Evolutionary conservation across 2,113 vertebrate genomes (phyloP), one percentile per base, ranked within the genome.

Genomic region (Microcebus lehilahytsara): DNA sequence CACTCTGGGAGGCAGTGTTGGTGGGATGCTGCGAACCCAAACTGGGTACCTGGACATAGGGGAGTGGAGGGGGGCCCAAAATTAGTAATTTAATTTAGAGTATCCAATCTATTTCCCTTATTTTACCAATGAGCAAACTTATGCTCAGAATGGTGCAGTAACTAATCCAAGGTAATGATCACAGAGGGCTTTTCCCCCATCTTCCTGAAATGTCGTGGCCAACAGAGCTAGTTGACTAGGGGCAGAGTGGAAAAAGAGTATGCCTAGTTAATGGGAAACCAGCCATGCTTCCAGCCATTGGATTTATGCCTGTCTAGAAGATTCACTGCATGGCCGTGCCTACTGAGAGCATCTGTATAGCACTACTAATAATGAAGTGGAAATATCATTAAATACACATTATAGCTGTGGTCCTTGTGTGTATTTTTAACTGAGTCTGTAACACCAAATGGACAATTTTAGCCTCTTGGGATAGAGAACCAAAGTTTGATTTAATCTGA

Each of bases 341-440:
- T 56, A 30, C 58, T 71, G 46, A 88, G 23, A 94, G 32, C 42
- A 62, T 74, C 60, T 71, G 46, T 19, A 85, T 27, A 90, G 14
- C 20, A 75, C 22, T 79, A 72, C 40, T 40, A 40, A 92, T 60
- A 72, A 81, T 51, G 75, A 93, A 60, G 23, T 75, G 23, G 92
- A 96, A 95, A 91, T 93, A 25, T 77, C 46, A 56, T 92, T 85
- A 89, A 89, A 53, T 64, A 32, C 32, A 51, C n/a, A 93, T 72
- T 86, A 60, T 53, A 30, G 5, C 37, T 79, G 27, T 91, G 25
- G 62, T 64, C 46, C 74, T 93, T 95, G 25, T 56, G 12, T 90
- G 3, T 80, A 34, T 85, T 94, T 93, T 96, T 81, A 81, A 22
- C 53, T 72, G 13, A 72, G 22, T n/a, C 40, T 75, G 0, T 90